These are phyloP conservation scores for Criorhina ranunculi DNA, from an alignment of 2,888 invertebrate species.

Conservation along the genomic window DNA sequence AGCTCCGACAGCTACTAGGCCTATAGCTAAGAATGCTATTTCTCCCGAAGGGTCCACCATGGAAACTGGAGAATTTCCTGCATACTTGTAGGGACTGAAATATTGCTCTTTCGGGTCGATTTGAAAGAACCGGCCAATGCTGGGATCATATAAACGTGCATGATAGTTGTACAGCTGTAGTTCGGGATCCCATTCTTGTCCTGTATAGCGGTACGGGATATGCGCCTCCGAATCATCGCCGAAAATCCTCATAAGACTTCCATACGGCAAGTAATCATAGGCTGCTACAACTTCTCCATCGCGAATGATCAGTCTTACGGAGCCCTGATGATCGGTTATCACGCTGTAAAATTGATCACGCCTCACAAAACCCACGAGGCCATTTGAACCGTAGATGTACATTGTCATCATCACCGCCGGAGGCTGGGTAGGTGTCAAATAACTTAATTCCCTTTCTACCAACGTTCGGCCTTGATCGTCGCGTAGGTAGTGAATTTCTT, in stretches of 20 bases:
- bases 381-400: slow-evolving; percentile 47
- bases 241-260: slow-evolving; percentile 67
- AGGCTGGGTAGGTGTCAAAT: slow-evolving; percentile 6
- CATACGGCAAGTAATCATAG: slow-evolving; percentile 78
- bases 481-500: slow-evolving; percentile 51
- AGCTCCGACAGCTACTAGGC: slow-evolving; percentile 5
- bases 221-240: slow-evolving; percentile 56
- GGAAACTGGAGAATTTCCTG: slow-evolving; percentile 61
- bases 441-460: slow-evolving; percentile 44
- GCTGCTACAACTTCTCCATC: slow-evolving; percentile 76
- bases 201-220: slow-evolving; percentile 75
- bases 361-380: slow-evolving; percentile 47
- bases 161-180: slow-evolving; percentile 77
- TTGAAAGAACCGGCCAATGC: slow-evolving; percentile 76
- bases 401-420: slow-evolving; percentile 41
- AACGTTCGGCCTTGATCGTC: slow-evolving; percentile 41
- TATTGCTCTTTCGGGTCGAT: slow-evolving; percentile 75
- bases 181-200: slow-evolving; percentile 78
- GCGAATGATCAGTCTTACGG: slow-evolving; percentile 70
- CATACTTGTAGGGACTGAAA: slow-evolving; percentile 77
- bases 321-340: slow-evolving; percentile 77
- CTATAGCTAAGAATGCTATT: slow-evolving; percentile 5
- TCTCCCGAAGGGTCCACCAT: slow-evolving; percentile 55
- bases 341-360: slow-evolving; percentile 66
- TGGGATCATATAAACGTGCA: slow-evolving; percentile 77